Evolutionary conservation across 2,888 invertebrate genomes (phyloP).

Genomic region (Tiphia femorata): DNA sequence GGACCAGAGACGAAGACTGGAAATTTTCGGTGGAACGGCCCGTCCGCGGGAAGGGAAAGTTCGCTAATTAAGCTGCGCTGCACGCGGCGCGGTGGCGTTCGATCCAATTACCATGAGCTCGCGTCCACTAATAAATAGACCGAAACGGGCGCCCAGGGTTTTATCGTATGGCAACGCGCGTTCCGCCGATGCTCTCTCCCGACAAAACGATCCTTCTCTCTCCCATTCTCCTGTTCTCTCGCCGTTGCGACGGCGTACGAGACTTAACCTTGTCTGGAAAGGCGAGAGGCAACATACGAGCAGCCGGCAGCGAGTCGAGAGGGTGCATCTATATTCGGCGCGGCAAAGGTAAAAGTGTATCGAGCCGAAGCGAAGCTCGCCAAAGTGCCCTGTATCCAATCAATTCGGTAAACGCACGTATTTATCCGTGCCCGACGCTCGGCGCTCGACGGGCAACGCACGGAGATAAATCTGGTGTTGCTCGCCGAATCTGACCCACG

Average conservation of each 20-base stretch:
- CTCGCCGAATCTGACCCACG: slow-evolving; percentile 30
- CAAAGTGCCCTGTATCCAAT: slow-evolving; percentile 61
- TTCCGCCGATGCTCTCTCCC: slow-evolving; percentile 50
- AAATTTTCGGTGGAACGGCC: too few species aligned
- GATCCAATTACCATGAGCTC: too few species aligned
- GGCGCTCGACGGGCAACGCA: slow-evolving; percentile 30
- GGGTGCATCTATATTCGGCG: slow-evolving; percentile 43
- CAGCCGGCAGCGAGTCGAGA: slow-evolving; percentile 28
- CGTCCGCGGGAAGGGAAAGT: too few species aligned
- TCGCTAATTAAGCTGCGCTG: too few species aligned
- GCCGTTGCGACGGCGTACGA: background rate
- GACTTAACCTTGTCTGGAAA: slow-evolving; percentile 34
- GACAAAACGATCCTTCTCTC: too few species aligned
- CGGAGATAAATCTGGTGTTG: slow-evolving; percentile 41
- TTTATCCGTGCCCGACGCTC: slow-evolving; percentile 50
- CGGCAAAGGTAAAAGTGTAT: slow-evolving; percentile 41
- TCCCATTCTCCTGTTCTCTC: too few species aligned
- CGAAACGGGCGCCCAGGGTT: too few species aligned
- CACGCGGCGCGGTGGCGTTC: too few species aligned
- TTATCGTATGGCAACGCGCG: slow-evolving; percentile 17
- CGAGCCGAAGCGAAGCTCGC: slow-evolving; percentile 48
- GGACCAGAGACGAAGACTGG: too few species aligned
- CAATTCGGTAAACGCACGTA: slow-evolving; percentile 59
- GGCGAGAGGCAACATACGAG: slow-evolving; percentile 20
- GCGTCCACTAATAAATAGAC: too few species aligned